These are phyloP conservation scores for Fragum whitleyi DNA, from an alignment of 2,888 invertebrate genomes.

Conservation along the genomic window DNA sequence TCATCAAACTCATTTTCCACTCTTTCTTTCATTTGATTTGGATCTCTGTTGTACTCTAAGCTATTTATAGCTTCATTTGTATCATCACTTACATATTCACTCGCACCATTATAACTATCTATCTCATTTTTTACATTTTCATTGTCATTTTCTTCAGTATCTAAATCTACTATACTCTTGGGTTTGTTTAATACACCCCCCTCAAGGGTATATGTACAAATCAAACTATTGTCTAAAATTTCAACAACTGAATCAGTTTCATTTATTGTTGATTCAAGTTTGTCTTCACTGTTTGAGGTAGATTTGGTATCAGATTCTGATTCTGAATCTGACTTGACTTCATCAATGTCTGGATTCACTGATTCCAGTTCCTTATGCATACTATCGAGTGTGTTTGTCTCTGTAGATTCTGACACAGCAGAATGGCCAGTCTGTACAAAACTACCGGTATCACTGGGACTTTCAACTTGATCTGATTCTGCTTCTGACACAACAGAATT, in stretches of 20 bases:
- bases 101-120: background rate
- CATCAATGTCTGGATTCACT: background rate
- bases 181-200: too few species aligned
- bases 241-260: constrained; percentile 18
- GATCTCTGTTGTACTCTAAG: background rate
- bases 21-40: constrained; percentile 10
- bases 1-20: constrained; percentile 33
- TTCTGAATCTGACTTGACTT: constrained; percentile 40
- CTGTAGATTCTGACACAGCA: background rate
- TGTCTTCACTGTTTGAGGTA: constrained; percentile 47
- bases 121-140: background rate
- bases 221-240: constrained; percentile 9
- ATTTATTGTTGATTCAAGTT: constrained; percentile 29
- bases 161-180: background rate
- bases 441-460: constrained; percentile 10
- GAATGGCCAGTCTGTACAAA: constrained; percentile 19
- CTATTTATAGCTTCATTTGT: constrained; percentile 2
- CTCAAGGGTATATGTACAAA: background rate
- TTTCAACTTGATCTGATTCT: background rate
- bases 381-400: constrained; percentile 8
- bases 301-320: constrained; percentile 47
- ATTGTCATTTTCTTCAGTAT: constrained; percentile 3
- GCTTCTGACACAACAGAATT: background rate
- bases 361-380: background rate
- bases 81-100: constrained; percentile 87